Conservation (phyloP, 2,797 vertebrate species). For the Pampus argenteus region DNA sequence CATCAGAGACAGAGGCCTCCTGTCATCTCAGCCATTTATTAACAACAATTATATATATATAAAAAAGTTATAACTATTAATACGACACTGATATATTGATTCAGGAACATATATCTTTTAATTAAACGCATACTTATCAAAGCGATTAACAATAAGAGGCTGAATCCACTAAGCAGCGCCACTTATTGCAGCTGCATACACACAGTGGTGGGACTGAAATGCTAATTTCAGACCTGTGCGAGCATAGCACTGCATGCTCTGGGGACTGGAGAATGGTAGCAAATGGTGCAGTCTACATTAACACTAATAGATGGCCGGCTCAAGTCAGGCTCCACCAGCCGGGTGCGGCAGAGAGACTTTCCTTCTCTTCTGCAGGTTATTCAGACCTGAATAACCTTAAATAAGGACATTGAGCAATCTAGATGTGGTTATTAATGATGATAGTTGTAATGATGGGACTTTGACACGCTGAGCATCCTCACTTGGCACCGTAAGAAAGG, state of each 20-base stretch:
- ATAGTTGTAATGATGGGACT: conserved; percentile 76
- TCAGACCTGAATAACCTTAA: conserved; percentile 73
- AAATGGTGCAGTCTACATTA: conserved; percentile 71
- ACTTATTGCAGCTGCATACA: conserved; percentile 16
- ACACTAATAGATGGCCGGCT: conserved; percentile 68
- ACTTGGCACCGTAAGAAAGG: conserved; percentile 60
- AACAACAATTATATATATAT: conserved; percentile 54
- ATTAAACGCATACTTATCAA: conserved; percentile 33
- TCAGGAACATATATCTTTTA: conserved; percentile 28
- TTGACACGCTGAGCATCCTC: conserved; percentile 73
- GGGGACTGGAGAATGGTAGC: conserved; percentile 52
- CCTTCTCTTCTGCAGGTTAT: conserved; percentile 59
- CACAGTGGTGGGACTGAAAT: conserved; percentile 38
- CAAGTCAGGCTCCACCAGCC: conserved; percentile 42
- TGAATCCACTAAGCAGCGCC: conserved; percentile 6
- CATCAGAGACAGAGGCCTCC: conserved; percentile 35
- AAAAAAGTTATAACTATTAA: conserved; percentile 46
- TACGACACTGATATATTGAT: conserved; percentile 38
- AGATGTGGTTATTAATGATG: conserved; percentile 74
- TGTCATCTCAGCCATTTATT: conserved; percentile 51
- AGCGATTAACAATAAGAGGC: conserved; percentile 18
- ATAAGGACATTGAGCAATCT: conserved; percentile 72
- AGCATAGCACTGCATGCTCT: conserved; percentile 39
- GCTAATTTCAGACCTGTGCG: conserved; percentile 54
- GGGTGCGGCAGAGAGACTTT: conserved; percentile 5